Percentiles rank a stretch among this genome's conserved stretches.
These are phyloP conservation scores for Chionomys nivalis DNA, from an alignment of 2,113 vertebrate species.

Conservation along the genomic window DNA sequence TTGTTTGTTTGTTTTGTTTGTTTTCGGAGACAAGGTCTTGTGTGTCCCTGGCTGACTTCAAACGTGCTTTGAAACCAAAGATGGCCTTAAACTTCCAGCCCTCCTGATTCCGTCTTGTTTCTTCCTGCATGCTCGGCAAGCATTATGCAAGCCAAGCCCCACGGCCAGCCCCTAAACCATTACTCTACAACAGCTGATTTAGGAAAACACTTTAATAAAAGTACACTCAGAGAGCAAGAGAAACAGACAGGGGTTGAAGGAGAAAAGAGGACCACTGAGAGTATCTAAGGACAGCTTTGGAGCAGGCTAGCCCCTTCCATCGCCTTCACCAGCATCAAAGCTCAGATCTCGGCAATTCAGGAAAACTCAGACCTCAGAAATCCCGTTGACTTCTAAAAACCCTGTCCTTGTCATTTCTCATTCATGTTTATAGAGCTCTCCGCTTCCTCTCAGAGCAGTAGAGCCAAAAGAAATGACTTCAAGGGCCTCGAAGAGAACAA, in stretches of 20 bases:
- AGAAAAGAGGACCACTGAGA: neutral
- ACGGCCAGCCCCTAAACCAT: neutral
- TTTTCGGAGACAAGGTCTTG: neutral
- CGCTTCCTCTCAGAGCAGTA: neutral
- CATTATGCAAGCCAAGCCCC: too few species aligned
- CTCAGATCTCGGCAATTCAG: neutral
- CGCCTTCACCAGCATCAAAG: neutral
- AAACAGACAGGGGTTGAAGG: neutral
- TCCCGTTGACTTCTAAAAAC: constrained; percentile 1
- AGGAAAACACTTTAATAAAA: neutral
- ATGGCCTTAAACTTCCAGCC: neutral
- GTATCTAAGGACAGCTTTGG: neutral
- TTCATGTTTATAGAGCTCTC: neutral
- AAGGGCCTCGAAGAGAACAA: constrained; percentile 36
- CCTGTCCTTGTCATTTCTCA: constrained; percentile 1
- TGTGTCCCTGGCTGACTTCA: too few species aligned
- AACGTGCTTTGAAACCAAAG: neutral
- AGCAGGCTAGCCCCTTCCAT: neutral
- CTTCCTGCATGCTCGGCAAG: neutral
- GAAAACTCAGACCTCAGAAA: constrained; percentile 29
- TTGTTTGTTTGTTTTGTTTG: neutral
- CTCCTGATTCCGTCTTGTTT: neutral
- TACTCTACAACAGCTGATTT: neutral
- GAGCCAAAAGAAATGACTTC: constrained; percentile 40
- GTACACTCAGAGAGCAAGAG: neutral